Conservation (phyloP, 64 coral and sea anemone genomes). For the Trachythela sp. region DNA sequence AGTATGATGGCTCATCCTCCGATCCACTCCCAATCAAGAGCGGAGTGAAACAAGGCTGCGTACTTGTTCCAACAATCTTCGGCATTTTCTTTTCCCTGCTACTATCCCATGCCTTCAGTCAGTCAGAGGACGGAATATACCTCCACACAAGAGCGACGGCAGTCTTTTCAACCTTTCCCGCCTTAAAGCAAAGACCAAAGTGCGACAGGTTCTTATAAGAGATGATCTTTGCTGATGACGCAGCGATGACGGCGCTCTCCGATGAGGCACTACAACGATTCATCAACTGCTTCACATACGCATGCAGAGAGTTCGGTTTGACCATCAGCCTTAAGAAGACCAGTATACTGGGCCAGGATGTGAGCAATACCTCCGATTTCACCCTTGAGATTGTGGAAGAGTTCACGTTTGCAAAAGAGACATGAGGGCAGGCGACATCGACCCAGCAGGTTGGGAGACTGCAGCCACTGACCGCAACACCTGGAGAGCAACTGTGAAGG, state of each 20-base stretch:
- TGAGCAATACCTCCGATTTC: not conserved
- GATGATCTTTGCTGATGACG: not conserved
- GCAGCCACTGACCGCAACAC: not conserved
- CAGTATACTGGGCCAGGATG: not conserved
- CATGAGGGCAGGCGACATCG: constrained; percentile 20
- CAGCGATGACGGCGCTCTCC: not conserved
- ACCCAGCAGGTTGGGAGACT: not conserved
- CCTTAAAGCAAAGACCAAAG: not conserved
- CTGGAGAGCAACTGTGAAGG: not conserved
- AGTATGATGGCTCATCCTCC: not conserved
- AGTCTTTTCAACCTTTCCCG: not conserved
- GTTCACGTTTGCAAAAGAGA: constrained; percentile 23
- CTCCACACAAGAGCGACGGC: not conserved
- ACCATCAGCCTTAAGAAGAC: not conserved
- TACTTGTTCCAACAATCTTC: constrained; percentile 3
- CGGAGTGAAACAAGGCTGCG: constrained; percentile 23
- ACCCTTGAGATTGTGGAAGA: no score
- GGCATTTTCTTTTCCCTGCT: not conserved
- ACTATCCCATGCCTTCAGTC: not conserved
- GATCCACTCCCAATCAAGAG: not conserved
- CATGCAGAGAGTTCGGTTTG: not conserved
- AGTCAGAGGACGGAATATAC: not conserved
- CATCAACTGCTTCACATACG: not conserved
- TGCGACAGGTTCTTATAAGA: not conserved
- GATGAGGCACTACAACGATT: not conserved